Conservation (phyloP, 2,113 vertebrate genomes). For the Leptodactylus fuscus region DNA sequence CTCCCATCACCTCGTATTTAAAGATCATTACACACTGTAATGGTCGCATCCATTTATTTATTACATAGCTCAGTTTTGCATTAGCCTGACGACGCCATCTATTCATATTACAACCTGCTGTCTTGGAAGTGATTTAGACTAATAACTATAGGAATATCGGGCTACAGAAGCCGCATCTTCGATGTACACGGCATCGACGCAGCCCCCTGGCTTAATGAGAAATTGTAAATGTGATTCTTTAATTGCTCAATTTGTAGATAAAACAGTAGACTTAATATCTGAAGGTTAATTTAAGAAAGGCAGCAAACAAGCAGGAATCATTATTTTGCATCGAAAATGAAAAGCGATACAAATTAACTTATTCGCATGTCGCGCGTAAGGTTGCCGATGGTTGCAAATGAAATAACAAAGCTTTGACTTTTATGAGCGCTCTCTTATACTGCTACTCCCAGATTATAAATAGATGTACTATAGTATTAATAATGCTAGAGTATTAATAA, state of each 20-base stretch:
- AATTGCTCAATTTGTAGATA: conserved; percentile 28
- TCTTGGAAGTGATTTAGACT: conserved; percentile 64
- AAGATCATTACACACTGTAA: conserved; percentile 72
- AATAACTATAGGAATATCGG: conserved; percentile 63
- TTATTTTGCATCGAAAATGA: not conserved
- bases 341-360: not conserved
- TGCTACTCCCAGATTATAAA: too few relatives aligned
- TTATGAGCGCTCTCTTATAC: too few relatives aligned
- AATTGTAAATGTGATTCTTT: conserved; percentile 17
- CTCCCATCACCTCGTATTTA: conserved; percentile 74
- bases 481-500: too few relatives aligned
- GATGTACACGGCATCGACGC: not conserved
- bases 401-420: too few relatives aligned
- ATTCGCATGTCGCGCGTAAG: not conserved
- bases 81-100: conserved; percentile 44
- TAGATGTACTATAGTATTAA: too few relatives aligned
- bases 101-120: conserved; percentile 62
- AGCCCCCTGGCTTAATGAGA: conserved; percentile 5
- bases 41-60: conserved; percentile 70
- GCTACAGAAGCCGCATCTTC: conserved; percentile 61
- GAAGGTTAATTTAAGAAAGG: conserved; percentile 2
- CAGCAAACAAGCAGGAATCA: not conserved
- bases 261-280: conserved; percentile 3
- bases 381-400: too few relatives aligned
- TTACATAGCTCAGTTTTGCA: conserved; percentile 59